A percentile compares a stretch with the other conserved stretches of the same genome.
Evolutionary conservation across 2,797 vertebrate species (phyloP).

Genomic region (Phrynocephalus forsythii): DNA sequence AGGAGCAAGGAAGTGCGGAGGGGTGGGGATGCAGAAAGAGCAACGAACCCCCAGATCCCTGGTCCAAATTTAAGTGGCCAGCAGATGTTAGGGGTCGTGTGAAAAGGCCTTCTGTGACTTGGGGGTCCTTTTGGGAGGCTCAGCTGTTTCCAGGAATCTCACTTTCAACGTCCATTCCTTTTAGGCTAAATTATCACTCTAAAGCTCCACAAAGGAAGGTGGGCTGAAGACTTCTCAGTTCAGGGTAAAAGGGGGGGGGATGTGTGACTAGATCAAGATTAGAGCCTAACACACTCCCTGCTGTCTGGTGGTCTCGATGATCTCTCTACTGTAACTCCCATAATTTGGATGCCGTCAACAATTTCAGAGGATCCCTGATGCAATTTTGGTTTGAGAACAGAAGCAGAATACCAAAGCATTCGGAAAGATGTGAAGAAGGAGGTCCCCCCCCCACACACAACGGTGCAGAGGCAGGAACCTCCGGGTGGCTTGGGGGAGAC

Average conservation of each 20-base stretch:
- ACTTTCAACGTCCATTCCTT: not conserved
- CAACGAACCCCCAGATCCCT: too few relatives aligned
- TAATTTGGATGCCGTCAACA: not conserved
- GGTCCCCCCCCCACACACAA: not conserved
- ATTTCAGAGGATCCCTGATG: conserved; percentile 18
- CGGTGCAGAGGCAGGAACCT: not conserved
- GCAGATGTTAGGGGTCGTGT: too few relatives aligned
- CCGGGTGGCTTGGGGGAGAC: not conserved
- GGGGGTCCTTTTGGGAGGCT: not conserved
- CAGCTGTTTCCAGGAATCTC: not conserved
- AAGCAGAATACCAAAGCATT: not conserved
- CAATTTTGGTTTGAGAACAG: not conserved
- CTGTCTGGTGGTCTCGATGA: not conserved
- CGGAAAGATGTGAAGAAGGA: not conserved
- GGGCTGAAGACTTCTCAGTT: not conserved
- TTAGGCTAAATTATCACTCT: not conserved
- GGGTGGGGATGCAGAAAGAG: too few relatives aligned
- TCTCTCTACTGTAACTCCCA: not conserved
- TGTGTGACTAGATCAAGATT: too few relatives aligned
- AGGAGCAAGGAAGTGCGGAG: too few relatives aligned
- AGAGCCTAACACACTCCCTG: not conserved
- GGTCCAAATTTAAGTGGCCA: too few relatives aligned
- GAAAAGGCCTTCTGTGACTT: too few relatives aligned
- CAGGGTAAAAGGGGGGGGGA: too few relatives aligned
- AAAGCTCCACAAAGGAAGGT: not conserved